phyloP scores from a whole-genome alignment of 2,888 invertebrate species.

The Patella pellucida region DNA sequence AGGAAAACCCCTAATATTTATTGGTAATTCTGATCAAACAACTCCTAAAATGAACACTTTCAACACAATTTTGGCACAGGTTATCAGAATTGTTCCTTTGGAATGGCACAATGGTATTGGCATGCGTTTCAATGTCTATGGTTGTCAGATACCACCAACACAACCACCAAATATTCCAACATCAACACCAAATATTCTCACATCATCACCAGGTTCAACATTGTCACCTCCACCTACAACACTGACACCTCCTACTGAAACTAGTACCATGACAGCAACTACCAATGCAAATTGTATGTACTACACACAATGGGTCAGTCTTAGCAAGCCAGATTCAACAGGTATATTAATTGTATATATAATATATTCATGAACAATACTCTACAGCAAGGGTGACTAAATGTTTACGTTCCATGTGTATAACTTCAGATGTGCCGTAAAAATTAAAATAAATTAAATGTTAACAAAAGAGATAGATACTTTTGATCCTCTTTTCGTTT shows the following conservation, averaged over 20 bases:
- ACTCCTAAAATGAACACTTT: slow-evolving; percentile 45
- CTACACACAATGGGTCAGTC: slow-evolving; percentile 61
- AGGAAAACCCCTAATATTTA: slow-evolving; percentile 43
- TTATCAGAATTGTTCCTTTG: slow-evolving; percentile 47
- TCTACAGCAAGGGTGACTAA: no score
- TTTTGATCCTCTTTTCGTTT: no score
- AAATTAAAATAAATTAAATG: no score
- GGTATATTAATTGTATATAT: slow-evolving; percentile 14
- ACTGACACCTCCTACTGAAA: background rate
- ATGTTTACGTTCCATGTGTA: no score
- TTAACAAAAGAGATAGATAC: no score
- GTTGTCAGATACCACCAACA: slow-evolving; percentile 50
- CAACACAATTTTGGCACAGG: slow-evolving; percentile 43
- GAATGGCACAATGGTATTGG: slow-evolving; percentile 53
- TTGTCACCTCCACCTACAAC: background rate
- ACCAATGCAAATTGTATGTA: slow-evolving; percentile 47
- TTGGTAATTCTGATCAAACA: slow-evolving; percentile 47
- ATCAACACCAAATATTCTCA: slow-evolving; percentile 31
- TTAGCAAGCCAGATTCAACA: slow-evolving; percentile 40
- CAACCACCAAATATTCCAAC: slow-evolving; percentile 28
- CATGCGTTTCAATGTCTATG: slow-evolving; percentile 54
- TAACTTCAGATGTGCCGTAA: no score
- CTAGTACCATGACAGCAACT: background rate
- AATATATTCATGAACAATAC: no score
- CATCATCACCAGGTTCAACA: background rate